These are phyloP conservation scores for Proterorhinus semilunaris DNA, from an alignment of 2,113 vertebrate genomes.

Conservation along the genomic window DNA sequence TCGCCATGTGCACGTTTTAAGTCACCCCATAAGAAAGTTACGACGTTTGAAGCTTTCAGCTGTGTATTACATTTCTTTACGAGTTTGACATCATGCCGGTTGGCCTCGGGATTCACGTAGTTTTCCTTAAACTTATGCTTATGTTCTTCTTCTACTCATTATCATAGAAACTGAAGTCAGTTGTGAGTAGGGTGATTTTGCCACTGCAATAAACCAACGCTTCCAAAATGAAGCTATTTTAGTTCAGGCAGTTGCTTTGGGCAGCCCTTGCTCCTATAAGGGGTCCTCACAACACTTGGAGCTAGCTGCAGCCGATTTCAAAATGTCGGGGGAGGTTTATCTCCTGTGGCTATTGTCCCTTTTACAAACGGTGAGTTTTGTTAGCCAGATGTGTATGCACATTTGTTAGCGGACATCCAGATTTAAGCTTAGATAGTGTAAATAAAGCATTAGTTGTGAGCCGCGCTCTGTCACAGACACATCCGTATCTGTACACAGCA, in stretches of 20 bases:
- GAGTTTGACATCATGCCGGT: no score
- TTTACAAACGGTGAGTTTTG: slow-evolving; percentile 81
- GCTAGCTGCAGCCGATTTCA: slow-evolving; percentile 40
- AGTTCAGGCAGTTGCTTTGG: slow-evolving; percentile 24
- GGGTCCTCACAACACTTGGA: slow-evolving; percentile 35
- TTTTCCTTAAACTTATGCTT: no score
- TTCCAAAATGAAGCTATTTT: not conserved
- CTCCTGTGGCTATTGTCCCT: slow-evolving; percentile 77
- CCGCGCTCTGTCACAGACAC: not conserved
- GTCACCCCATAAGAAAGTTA: no score
- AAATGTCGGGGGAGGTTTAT: slow-evolving; percentile 79
- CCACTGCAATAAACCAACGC: not conserved
- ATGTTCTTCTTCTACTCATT: no score
- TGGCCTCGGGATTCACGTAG: no score
- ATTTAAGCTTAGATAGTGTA: not conserved
- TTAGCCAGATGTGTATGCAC: no score
- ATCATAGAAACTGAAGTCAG: no score
- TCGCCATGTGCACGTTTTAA: no score
- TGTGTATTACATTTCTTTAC: no score
- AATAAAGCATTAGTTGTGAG: not conserved
- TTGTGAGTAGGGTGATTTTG: no score
- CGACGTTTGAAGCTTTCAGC: no score
- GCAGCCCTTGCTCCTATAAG: not conserved
- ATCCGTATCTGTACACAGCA: slow-evolving; percentile 25
- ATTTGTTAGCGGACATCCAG: not conserved